Base-by-base conservation (phyloP, 2,888 invertebrate genomes). In the Drosophila subsilvestris region DNA sequence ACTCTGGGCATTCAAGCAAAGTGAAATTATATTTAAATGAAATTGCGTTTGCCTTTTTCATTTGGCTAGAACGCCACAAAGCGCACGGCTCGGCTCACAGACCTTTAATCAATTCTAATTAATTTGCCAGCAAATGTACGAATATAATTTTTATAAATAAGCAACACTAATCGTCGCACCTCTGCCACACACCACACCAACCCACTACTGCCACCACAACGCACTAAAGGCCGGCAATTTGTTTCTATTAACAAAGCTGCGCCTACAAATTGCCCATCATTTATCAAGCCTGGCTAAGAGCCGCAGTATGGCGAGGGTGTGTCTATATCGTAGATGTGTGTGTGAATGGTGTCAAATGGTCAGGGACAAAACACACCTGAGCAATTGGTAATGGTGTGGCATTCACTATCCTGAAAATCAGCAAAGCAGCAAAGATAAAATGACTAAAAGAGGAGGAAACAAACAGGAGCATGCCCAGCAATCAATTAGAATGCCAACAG, bases 201-300 rank as follows among this genome's bases (percentile, higher is more conserved):
- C 9, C 48, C 37, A 14, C 14, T 14, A 2, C 29, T 29, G 53
- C 61, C 45, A 42, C 29, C 25, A 18, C 48, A 54, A 43, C 53
- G 61, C 57, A 78, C 63, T 65, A 75, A 80, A 66, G 70, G 53
- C 70, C 74, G 78, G 78, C 87, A 84, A 85, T 86, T 85, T 85
- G 85, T 85, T 85, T 85, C 85, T 85, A 85, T 85, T 85, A 86
- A 86, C 82, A 70, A 79, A 75, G 83, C 80, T 78, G 86, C 84
- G 85, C 85, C 87, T 85, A 86, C 85, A 86, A 85, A 85, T 85
- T 80, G 80, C 66, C 74, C 72, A 82, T 84, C 84, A 85, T 85
- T 85, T 86, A 86, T 85, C 85, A 85, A 75, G 75, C 63, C 66
- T 5, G 48, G 47, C 51, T 74, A 76, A 59, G 67, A 66, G 56